These are phyloP conservation scores for Gastrophysa polygoni DNA, from an alignment of 2,888 invertebrate species.

Conservation along the genomic window DNA sequence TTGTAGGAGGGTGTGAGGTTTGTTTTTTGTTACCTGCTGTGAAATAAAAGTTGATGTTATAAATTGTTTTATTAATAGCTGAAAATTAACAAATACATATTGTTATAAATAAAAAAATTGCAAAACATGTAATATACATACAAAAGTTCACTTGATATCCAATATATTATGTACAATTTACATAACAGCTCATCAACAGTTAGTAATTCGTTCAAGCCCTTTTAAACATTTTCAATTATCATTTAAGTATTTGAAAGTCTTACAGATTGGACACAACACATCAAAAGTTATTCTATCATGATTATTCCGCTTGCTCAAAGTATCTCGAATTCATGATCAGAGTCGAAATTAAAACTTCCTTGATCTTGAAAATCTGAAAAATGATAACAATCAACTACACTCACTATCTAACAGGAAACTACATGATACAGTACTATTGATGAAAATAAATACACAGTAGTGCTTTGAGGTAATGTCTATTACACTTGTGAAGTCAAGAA, in stretches of 20 bases:
- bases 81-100: constrained; percentile 20
- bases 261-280: background rate
- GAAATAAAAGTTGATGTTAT: constrained; percentile 58
- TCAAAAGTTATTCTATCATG: constrained; percentile 1
- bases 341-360: constrained; percentile 67
- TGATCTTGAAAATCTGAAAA: constrained; percentile 66
- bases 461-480: too few relatives aligned
- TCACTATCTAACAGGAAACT: too few relatives aligned
- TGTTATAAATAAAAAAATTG: constrained; percentile 27
- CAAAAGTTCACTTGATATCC: constrained; percentile 24
- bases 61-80: constrained; percentile 21
- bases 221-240: constrained; percentile 6
- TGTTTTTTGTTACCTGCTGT: constrained; percentile 32
- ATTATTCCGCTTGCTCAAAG: constrained; percentile 59
- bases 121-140: constrained; percentile 23
- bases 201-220: constrained; percentile 23
- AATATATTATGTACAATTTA: constrained; percentile 26
- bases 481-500: too few relatives aligned
- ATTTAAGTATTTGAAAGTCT: background rate
- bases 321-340: constrained; percentile 84
- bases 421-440: too few relatives aligned
- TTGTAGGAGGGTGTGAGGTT: constrained; percentile 35
- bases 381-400: background rate
- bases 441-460: too few relatives aligned
- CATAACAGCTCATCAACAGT: constrained; percentile 29